Base-by-base conservation (phyloP, 1,140 invertebrate species). In the Drosophila nigromelanica region DNA sequence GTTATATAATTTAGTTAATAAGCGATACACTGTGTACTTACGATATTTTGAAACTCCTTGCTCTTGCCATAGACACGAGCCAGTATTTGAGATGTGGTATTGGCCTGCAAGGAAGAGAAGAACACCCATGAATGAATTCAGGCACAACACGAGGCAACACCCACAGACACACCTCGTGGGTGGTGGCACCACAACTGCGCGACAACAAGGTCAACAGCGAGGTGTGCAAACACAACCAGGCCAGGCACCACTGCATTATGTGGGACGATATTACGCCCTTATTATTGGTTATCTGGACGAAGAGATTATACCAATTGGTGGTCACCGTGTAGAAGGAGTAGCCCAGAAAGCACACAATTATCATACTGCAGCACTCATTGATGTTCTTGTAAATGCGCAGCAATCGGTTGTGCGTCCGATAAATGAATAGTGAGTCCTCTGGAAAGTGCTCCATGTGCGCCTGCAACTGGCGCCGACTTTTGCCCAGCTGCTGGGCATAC, bases 291-390 rank as follows among this genome's bases (percentile, higher is more conserved):
- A 91, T 90, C 71, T 91, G 90, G 5, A 91, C 90, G 14, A 91
- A 91, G 0, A 91, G 73, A 62, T 91, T 91, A 27, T 91, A 91
- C 24, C 90, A 89, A 47, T 91, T 91, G 47, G 90, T 91, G 27
- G 90, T 91, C 27, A 91, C 90, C n/a, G 83, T 91, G 45, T 91
- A 91, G 58, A 91, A 91, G n/a, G 90, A 85, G 48, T 90, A 91
- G 3, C 90, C 90, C 61, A 91, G 76, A 61, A 90, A 91, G 14
- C 74, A 83, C 5, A 91, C 90, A 43, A 91, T 66, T 37, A 91
- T 91, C 21, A 91, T 45, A 48, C 90, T 91, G 64, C 90, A 91
- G 43, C 80, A 80, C 45, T 91, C 90, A 27, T 91, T 91, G 39
- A 90, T 87, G 48, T 63, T 68, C 69, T 89, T 90, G 48, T 87